Base-by-base conservation (phyloP, 1,140 invertebrate genomes). In the Cepaea nemoralis region DNA sequence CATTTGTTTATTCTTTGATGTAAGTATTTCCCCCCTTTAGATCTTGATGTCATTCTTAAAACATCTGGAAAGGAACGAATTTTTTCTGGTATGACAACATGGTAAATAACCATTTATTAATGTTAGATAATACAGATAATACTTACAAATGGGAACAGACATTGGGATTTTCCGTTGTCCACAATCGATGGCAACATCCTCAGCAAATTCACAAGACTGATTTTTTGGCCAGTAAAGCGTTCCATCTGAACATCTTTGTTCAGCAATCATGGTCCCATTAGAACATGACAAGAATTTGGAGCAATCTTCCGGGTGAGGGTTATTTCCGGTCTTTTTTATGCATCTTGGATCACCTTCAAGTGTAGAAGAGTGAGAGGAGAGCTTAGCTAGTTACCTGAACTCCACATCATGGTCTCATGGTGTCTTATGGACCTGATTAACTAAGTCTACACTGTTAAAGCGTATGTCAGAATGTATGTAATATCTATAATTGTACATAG, bases 241-340 rank as follows among this genome's bases (percentile, higher is more conserved):
- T 19, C 85, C 85, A 67, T 86, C 85, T 27, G 84, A 82, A 71
- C 85, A 86, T 24, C 83, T 45, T 42, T 86, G 85, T 12, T 85
- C 71, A 27, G 85, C 85, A 50, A 85, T 80, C 81, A 86, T 67
- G 12, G 85, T 86, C 35, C 85, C 85, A 66, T 86, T 86, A 19
- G 83, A 63, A 45, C 85, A 86, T 10, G 85, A 85, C 14, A 86
- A 33, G 77, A 86, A 86, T 55, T 82, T 80, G 19, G 85, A 86
- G 73, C 85, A 86, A 77, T 86, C 85, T 0, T 86, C 83, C 37
- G 85, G 85, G 73, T 86, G 84, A 14, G 81, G 74, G 80, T 85
- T 86, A 80, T 86, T 86, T 19, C 85, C 85, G 31, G 81, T 83
- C 40, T 83, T 81, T 40, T 85, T 86, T 27, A 84, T 37, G 55